Evolutionary conservation across 53 echinoderm and acorn worm genomes (phyloP).

Genomic region (Antedon mediterranea): DNA sequence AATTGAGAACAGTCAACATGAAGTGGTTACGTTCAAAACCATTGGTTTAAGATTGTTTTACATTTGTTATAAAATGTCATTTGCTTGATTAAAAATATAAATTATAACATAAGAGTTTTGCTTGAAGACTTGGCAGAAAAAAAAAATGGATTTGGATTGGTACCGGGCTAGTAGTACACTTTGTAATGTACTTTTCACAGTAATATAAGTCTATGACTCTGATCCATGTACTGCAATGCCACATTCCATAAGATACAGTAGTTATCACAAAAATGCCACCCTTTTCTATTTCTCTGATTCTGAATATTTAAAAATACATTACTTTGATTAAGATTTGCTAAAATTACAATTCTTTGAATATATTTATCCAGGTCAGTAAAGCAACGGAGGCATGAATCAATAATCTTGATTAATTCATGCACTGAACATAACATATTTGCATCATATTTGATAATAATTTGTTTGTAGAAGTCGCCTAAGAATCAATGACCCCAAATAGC

Average conservation of each 20-base stretch:
- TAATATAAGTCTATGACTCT: no score
- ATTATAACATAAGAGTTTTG: no score
- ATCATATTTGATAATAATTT: not conserved
- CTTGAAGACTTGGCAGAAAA: no score
- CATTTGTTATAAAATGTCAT: no score
- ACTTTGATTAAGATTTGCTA: not conserved
- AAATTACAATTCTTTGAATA: not conserved
- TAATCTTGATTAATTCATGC: not conserved
- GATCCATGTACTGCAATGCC: no score
- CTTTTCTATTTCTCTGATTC: not conserved
- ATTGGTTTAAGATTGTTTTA: no score
- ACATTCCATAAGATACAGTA: not conserved
- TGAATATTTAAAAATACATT: slow-evolving; percentile 1
- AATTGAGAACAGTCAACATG: no score
- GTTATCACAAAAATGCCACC: not conserved
- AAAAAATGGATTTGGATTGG: no score
- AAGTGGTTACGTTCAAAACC: no score
- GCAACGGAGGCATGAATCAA: not conserved
- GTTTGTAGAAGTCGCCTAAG: not conserved
- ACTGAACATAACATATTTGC: not conserved
- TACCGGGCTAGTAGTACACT: no score
- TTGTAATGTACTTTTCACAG: no score
- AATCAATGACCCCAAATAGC: not conserved
- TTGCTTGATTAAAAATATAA: no score
- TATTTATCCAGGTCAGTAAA: not conserved